These are phyloP conservation scores for Agelastica alni DNA, from an alignment of 2,888 invertebrate genomes.

Conservation along the genomic window DNA sequence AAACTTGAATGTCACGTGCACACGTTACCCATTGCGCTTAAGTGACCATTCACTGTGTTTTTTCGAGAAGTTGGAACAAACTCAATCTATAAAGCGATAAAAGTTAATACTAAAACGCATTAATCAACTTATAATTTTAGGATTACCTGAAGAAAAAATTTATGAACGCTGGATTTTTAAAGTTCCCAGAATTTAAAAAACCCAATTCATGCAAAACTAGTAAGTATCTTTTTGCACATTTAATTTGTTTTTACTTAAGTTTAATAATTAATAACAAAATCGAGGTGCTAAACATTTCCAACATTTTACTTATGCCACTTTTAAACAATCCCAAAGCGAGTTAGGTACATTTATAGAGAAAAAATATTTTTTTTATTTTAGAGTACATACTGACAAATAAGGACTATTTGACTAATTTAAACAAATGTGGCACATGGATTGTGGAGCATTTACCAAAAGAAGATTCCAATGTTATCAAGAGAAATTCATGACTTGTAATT, in stretches of 20 bases:
- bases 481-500: background rate
- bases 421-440: constrained; percentile 16
- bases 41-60: no score
- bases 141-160: constrained; percentile 7
- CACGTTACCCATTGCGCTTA: background rate
- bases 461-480: constrained; percentile 5
- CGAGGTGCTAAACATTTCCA: no score
- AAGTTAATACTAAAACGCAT: no score
- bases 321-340: no score
- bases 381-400: constrained; percentile 3
- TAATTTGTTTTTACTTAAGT: no score
- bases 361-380: constrained; percentile 15
- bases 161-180: constrained; percentile 6
- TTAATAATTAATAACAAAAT: no score
- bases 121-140: constrained; percentile 14
- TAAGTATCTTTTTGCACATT: no score
- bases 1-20: no score
- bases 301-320: no score
- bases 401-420: constrained; percentile 9
- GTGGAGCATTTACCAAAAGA: constrained; percentile 10
- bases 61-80: no score
- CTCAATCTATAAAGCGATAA: no score
- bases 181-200: background rate
- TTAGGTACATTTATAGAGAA: no score
- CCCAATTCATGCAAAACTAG: constrained; percentile 8